phyloP scores from a whole-genome alignment of 1,140 invertebrate genomes.

The Carposina sasakii region DNA sequence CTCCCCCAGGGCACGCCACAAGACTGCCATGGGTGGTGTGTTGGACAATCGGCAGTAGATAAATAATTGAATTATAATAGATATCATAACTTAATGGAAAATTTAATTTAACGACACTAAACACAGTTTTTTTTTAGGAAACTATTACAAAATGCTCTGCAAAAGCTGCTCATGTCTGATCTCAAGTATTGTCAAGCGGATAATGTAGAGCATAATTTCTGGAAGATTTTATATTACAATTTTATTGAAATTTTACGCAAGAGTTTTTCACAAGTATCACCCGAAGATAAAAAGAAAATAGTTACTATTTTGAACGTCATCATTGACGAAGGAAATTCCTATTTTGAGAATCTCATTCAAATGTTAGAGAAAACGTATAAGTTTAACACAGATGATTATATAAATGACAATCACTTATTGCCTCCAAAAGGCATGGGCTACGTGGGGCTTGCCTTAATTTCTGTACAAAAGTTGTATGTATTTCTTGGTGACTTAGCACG shows the following conservation, averaged over 20 bases:
- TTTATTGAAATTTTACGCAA: slow-evolving; percentile 89
- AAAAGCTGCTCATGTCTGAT: slow-evolving; percentile 84
- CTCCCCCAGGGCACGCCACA: too few relatives aligned
- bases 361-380: slow-evolving; percentile 82
- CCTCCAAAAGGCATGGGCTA: slow-evolving; percentile 77
- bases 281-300: slow-evolving; percentile 74
- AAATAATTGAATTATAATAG: too few relatives aligned
- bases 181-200: slow-evolving; percentile 91
- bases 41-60: too few relatives aligned
- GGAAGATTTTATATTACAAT: slow-evolving; percentile 94
- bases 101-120: slow-evolving; percentile 2
- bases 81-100: too few relatives aligned
- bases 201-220: slow-evolving; percentile 92
- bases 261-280: slow-evolving; percentile 72
- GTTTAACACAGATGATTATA: slow-evolving; percentile 80
- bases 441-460: slow-evolving; percentile 84
- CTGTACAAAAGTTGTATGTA: slow-evolving; percentile 89
- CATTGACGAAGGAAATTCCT: slow-evolving; percentile 86
- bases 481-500: slow-evolving; percentile 93
- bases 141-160: slow-evolving; percentile 80
- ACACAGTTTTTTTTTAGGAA: slow-evolving; percentile 49
- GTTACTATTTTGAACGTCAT: slow-evolving; percentile 80
- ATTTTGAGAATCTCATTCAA: slow-evolving; percentile 84
- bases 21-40: too few relatives aligned
- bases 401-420: slow-evolving; percentile 69